phyloP scores from a whole-genome alignment of 2,888 invertebrate genomes.

The Subacronicta megacephala region DNA sequence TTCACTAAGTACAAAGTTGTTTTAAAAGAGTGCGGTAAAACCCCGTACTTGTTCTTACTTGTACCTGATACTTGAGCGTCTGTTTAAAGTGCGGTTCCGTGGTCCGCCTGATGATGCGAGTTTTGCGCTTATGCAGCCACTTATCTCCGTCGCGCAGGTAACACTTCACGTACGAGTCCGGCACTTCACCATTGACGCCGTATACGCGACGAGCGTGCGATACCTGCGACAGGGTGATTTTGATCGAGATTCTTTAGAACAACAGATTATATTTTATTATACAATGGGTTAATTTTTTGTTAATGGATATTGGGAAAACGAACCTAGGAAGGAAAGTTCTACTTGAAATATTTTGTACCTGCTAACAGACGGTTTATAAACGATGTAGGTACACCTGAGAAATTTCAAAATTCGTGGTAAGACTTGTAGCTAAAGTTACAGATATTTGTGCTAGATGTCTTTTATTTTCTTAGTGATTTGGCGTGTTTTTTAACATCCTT shows the following conservation, averaged over 20 bases:
- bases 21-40: conserved; percentile 29
- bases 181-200: conserved; percentile 92
- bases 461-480: too few species aligned
- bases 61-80: conserved; percentile 94
- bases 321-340: too few species aligned
- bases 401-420: too few species aligned
- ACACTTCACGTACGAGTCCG: conserved; percentile 98
- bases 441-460: too few species aligned
- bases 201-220: conserved; percentile 85
- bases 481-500: too few species aligned
- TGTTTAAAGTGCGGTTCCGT: conserved; percentile 96
- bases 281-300: too few species aligned
- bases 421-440: too few species aligned
- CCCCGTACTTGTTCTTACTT: conserved; percentile 47
- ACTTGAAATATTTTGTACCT: too few species aligned
- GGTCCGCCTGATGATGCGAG: conserved; percentile 94
- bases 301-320: too few species aligned
- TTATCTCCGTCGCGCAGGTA: conserved; percentile 96
- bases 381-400: too few species aligned
- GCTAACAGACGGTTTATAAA: too few species aligned
- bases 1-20: conserved; percentile 19
- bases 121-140: conserved; percentile 97
- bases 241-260: conserved; percentile 1
- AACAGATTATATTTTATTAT: too few species aligned
- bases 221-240: conserved; percentile 64